phyloP scores from a whole-genome alignment of 2,113 vertebrate species.

The Neomonachus schauinslandi region DNA sequence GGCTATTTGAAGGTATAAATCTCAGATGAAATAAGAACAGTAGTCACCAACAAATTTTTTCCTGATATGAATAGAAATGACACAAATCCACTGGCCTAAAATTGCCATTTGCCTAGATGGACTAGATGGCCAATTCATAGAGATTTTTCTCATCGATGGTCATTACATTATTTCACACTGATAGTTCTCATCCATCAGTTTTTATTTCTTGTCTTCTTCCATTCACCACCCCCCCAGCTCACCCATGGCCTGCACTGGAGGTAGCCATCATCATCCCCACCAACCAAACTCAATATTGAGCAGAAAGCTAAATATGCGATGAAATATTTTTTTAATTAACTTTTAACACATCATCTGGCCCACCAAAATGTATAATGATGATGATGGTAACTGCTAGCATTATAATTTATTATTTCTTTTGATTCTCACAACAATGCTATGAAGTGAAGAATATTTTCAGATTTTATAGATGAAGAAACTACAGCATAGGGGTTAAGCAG shows the following conservation, averaged over 20 bases:
- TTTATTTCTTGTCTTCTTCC: neutral
- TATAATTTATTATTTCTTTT: neutral
- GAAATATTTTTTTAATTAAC: neutral
- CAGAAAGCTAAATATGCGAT: neutral
- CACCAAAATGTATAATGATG: neutral
- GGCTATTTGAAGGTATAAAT: neutral
- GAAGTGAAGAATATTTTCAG: neutral
- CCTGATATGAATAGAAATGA: neutral
- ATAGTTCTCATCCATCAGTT: neutral
- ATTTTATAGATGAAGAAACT: neutral
- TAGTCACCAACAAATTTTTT: neutral
- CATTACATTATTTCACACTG: neutral
- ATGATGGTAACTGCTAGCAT: neutral
- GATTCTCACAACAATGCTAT: neutral
- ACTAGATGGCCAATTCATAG: neutral
- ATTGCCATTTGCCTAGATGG: neutral
- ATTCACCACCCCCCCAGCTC: neutral
- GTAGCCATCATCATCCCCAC: neutral
- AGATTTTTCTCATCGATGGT: neutral
- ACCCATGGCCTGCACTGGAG: neutral
- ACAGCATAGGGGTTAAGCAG: neutral
- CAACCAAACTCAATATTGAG: neutral
- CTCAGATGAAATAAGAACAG: neutral
- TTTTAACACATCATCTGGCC: neutral
- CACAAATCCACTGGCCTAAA: neutral